Evolutionary conservation across 2,888 invertebrate genomes (phyloP).

Genomic region (Cordilura impudica): DNA sequence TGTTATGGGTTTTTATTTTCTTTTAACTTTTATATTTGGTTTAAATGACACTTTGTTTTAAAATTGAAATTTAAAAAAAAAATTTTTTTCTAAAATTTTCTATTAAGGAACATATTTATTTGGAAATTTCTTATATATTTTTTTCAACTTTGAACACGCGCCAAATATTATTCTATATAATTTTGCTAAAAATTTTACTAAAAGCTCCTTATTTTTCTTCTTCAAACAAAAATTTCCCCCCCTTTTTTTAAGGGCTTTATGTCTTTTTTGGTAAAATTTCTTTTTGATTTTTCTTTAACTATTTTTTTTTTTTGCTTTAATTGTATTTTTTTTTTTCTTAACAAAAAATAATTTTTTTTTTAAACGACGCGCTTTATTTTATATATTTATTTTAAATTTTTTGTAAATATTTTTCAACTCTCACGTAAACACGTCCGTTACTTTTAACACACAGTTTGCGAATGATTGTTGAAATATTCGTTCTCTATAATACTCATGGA

Average conservation of each 20-base stretch:
- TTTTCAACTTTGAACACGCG: constrained; percentile 61
- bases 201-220: background rate
- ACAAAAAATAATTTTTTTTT: constrained; percentile 27
- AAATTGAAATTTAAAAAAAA: constrained; percentile 61
- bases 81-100: constrained; percentile 69
- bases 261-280: constrained; percentile 19
- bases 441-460: constrained; percentile 77
- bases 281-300: constrained; percentile 40
- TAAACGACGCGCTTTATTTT: constrained; percentile 45
- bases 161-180: constrained; percentile 34
- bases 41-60: constrained; percentile 73
- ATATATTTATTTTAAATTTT: constrained; percentile 40
- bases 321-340: constrained; percentile 29
- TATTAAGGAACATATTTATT: constrained; percentile 74
- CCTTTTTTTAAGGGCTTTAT: constrained; percentile 34
- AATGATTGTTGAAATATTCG: constrained; percentile 72
- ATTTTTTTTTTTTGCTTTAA: constrained; percentile 42
- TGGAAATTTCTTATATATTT: constrained; percentile 23
- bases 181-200: constrained; percentile 59
- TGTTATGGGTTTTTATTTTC: constrained; percentile 53
- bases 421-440: constrained; percentile 72
- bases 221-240: constrained; percentile 39
- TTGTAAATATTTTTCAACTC: constrained; percentile 61
- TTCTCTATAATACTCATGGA: constrained; percentile 40
- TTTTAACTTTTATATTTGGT: constrained; percentile 67